Evolutionary conservation across 2,797 vertebrate genomes (phyloP).

Genomic region (Syndactyla subalaris): DNA sequence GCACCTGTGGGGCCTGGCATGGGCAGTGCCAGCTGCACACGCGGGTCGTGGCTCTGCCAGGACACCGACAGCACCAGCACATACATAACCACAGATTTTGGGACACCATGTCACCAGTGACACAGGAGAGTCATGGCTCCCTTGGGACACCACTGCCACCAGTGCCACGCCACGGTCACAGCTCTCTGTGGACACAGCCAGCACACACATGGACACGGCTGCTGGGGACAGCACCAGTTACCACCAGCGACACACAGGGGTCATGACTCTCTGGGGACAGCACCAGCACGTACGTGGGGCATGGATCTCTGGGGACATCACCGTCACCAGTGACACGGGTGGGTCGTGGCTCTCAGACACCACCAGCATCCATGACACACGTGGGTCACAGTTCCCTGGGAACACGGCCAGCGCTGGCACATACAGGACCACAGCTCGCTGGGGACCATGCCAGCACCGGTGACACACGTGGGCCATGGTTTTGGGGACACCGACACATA

Average conservation of each 20-base stretch:
- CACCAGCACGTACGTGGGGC: neutral
- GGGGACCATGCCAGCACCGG: too few species aligned
- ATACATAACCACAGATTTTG: rapidly evolving
- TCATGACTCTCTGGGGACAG: neutral
- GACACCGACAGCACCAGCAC: neutral
- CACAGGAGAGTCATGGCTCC: neutral
- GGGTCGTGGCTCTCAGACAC: too few species aligned
- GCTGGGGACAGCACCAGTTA: neutral
- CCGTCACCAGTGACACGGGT: too few species aligned
- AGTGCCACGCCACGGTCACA: neutral
- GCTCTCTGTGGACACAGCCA: neutral
- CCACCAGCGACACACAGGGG: neutral
- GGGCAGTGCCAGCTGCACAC: neutral
- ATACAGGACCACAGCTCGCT: neutral
- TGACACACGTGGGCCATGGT: too few species aligned
- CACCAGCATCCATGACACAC: too few species aligned
- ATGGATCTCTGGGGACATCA: neutral
- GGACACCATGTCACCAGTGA: neutral
- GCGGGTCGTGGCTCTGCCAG: neutral
- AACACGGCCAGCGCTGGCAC: too few species aligned
- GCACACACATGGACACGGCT: neutral
- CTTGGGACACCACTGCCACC: neutral
- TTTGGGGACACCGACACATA: neutral
- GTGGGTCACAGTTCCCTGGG: too few species aligned
- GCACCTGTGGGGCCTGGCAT: rapidly evolving